phyloP scores from a whole-genome alignment of 1,140 invertebrate genomes.

The Lasioglossum albipes region DNA sequence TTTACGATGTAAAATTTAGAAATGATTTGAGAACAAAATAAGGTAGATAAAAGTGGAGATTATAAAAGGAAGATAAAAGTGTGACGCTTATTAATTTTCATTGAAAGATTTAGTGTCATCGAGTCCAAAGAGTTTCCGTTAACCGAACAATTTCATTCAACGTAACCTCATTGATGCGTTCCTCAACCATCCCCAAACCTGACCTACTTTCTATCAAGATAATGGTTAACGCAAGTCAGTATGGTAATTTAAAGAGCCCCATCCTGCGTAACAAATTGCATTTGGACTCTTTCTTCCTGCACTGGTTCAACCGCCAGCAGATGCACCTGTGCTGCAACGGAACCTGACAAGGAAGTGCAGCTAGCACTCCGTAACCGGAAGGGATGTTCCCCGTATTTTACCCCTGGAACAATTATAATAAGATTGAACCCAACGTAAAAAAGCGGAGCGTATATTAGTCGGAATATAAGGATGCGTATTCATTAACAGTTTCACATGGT shows the following conservation, averaged over 20 bases:
- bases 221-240: background rate
- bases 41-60: too few relatives aligned
- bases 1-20: too few relatives aligned
- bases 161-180: background rate
- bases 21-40: too few relatives aligned
- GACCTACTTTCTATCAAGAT: background rate
- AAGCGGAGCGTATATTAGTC: too few relatives aligned
- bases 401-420: background rate
- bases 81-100: too few relatives aligned
- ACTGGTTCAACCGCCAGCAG: conserved; percentile 13
- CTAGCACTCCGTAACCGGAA: conserved; percentile 61
- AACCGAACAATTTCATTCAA: background rate
- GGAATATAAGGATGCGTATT: too few relatives aligned
- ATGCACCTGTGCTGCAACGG: conserved; percentile 53
- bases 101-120: too few relatives aligned
- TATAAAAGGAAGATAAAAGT: too few relatives aligned
- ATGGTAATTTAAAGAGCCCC: conserved; percentile 1
- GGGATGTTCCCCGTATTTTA: conserved; percentile 59
- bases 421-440: too few relatives aligned
- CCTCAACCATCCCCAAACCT: background rate
- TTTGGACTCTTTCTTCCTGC: conserved; percentile 3
- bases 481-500: too few relatives aligned
- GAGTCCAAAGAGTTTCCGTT: too few relatives aligned
- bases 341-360: conserved; percentile 59
- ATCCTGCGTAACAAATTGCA: background rate